A percentile compares a stretch with the other conserved stretches of the same genome.
Conservation (phyloP, 2,888 invertebrate genomes). For the Anagyrus pseudococci region DNA sequence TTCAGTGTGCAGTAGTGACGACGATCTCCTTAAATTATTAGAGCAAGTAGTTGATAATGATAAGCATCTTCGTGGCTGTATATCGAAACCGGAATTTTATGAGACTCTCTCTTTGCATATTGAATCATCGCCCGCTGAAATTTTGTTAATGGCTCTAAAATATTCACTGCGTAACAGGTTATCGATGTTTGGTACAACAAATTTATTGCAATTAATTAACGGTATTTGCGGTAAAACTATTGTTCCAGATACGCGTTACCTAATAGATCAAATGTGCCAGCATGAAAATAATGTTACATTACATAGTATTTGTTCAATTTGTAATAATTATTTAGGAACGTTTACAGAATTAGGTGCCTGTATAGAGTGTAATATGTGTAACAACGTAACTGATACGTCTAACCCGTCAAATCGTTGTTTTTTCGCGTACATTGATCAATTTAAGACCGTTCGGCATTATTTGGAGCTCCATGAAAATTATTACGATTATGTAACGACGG, state of each 20-base stretch:
- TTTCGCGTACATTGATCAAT: conserved; percentile 5
- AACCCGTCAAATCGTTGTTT: neutral
- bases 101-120: too few species aligned
- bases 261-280: conserved; percentile 7
- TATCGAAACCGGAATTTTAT: too few species aligned
- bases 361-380: neutral
- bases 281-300: neutral
- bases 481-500: conserved; percentile 3
- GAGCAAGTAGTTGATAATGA: too few species aligned
- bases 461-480: conserved; percentile 1
- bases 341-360: neutral
- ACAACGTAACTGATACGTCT: neutral
- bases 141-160: conserved; percentile 17
- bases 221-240: conserved; percentile 2
- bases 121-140: too few species aligned
- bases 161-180: conserved; percentile 1
- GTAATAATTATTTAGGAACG: conserved; percentile 4
- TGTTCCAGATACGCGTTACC: conserved; percentile 4
- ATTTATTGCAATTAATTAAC: conserved; percentile 20
- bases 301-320: conserved; percentile 12
- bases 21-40: too few species aligned
- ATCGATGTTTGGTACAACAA: conserved; percentile 5
- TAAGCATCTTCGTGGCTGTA: too few species aligned
- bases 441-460: neutral
- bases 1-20: too few species aligned